These are phyloP conservation scores for Hylyphantes graminicola DNA, from an alignment of 1,140 invertebrate genomes.

Conservation along the genomic window DNA sequence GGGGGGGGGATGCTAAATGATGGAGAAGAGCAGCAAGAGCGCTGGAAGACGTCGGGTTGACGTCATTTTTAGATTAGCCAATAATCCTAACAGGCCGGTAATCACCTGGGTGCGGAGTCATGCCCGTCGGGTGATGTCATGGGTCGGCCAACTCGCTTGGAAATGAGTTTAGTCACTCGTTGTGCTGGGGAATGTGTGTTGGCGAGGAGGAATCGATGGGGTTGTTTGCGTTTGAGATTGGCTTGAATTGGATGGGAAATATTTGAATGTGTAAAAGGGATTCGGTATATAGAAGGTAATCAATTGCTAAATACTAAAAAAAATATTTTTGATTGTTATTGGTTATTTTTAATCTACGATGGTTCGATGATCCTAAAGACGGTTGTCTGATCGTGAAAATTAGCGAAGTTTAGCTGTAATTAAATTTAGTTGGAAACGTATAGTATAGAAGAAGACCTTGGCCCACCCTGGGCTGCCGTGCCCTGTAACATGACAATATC, in stretches of 20 bases:
- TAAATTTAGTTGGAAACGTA: too few relatives aligned
- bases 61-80: slow-evolving; percentile 56
- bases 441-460: too few relatives aligned
- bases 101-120: slow-evolving; percentile 52
- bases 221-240: neutral
- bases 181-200: slow-evolving; percentile 42
- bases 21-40: neutral
- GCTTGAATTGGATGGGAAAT: neutral
- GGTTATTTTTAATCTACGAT: too few relatives aligned
- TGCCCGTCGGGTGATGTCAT: slow-evolving; percentile 55
- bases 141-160: slow-evolving; percentile 51
- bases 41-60: neutral
- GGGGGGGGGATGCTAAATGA: slow-evolving; percentile 17
- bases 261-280: too few relatives aligned
- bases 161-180: slow-evolving; percentile 59
- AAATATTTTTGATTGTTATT: too few relatives aligned
- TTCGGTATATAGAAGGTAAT: too few relatives aligned
- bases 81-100: slow-evolving; percentile 56
- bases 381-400: too few relatives aligned
- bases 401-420: too few relatives aligned
- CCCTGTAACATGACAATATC: too few relatives aligned
- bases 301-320: too few relatives aligned
- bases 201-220: neutral
- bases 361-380: too few relatives aligned
- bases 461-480: too few relatives aligned